A percentile compares a stretch with the other conserved stretches of the same genome.
Conservation (phyloP, 2,888 invertebrate genomes). For the Mesorhabditis belari region DNA sequence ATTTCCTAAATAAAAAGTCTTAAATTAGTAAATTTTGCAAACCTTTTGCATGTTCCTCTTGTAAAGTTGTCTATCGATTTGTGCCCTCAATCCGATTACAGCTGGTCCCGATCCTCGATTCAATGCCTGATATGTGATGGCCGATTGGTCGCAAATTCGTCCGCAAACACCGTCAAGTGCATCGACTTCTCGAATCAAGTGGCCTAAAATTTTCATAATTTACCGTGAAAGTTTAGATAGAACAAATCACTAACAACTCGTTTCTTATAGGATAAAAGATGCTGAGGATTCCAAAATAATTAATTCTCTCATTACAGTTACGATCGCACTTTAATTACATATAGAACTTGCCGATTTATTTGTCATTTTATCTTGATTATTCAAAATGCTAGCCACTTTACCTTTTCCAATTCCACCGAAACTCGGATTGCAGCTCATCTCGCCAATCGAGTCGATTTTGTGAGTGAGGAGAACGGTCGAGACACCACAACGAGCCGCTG, state of each 20-base stretch:
- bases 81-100: conserved; percentile 80
- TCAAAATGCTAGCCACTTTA: too few relatives aligned
- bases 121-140: conserved; percentile 59
- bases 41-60: conserved; percentile 67
- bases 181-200: conserved; percentile 66
- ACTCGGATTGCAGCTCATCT: conserved; percentile 82
- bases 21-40: not conserved
- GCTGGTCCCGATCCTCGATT: conserved; percentile 77
- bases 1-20: conserved; percentile 30
- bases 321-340: too few relatives aligned
- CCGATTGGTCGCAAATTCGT: conserved; percentile 66
- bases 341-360: too few relatives aligned
- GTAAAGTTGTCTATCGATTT: conserved; percentile 76
- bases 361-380: too few relatives aligned
- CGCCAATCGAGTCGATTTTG: conserved; percentile 74
- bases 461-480: conserved; percentile 74
- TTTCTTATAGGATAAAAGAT: too few relatives aligned
- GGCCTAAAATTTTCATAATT: too few relatives aligned
- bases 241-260: too few relatives aligned
- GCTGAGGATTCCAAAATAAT: too few relatives aligned
- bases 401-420: conserved; percentile 86
- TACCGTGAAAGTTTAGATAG: too few relatives aligned
- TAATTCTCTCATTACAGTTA: too few relatives aligned
- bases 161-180: conserved; percentile 79
- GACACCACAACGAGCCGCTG: conserved; percentile 75